These are phyloP conservation scores for Ophonus ardosiacus DNA, from an alignment of 2,888 invertebrate genomes.

Conservation along the genomic window DNA sequence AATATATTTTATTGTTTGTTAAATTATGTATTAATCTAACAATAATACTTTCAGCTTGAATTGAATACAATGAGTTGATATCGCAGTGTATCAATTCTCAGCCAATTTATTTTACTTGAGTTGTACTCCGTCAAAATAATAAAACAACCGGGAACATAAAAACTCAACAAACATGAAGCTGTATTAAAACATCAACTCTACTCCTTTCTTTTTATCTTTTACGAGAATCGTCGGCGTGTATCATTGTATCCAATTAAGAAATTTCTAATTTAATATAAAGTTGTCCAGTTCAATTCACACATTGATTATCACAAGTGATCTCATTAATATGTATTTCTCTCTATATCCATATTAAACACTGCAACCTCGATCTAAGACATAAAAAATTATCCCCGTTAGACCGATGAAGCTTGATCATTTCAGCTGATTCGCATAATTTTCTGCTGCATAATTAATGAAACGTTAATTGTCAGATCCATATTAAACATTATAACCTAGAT, in stretches of 20 bases:
- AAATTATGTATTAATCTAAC: not conserved
- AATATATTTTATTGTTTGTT: not conserved
- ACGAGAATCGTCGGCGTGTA: not conserved
- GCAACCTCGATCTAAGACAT: constrained; percentile 8
- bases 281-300: constrained; percentile 26
- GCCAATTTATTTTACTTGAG: not conserved
- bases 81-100: not conserved
- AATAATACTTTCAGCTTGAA: not conserved
- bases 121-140: not conserved
- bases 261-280: constrained; percentile 28
- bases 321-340: constrained; percentile 36
- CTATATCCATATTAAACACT: constrained; percentile 13
- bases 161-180: not conserved
- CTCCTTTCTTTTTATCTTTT: not conserved
- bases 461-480: constrained; percentile 38
- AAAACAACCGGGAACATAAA: not conserved
- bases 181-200: not conserved
- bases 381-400: constrained; percentile 35
- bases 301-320: constrained; percentile 23
- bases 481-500: constrained; percentile 40
- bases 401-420: constrained; percentile 5
- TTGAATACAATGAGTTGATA: not conserved
- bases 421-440: constrained; percentile 23
- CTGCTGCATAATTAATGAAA: constrained; percentile 33
- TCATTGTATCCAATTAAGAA: constrained; percentile 24